Evolutionary conservation across 2,888 invertebrate genomes (phyloP), one percentile per base, ranked within the genome.

Genomic region (Petrophora chlorosata): DNA sequence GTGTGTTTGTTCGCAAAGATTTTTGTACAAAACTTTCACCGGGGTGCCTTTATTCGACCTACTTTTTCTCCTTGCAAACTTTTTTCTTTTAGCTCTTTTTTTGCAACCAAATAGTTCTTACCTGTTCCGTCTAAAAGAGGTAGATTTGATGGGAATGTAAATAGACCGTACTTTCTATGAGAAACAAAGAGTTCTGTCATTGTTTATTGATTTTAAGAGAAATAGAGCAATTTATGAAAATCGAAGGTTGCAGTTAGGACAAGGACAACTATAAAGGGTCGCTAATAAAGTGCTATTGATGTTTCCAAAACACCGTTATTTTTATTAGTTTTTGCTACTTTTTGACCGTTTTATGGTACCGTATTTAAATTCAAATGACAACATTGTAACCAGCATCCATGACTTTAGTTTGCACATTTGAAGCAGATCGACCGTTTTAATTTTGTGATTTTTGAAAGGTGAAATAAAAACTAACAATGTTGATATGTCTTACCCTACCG

Each of bases 11-110:
- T 70, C 71, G 62, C 47, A 55, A 61, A 69, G 51, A 78, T 74
- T 78, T 72, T 81, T 79, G 76, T 75, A 75, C 76, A 77, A 82
- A 79, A 85, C 87, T 88, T 88, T 88, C 88, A 78, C 85, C 79
- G 54, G 61, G 64, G 61, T 40, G 28, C 71, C 70, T 71, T 15
- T 30, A 33, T 26, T 36, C 26, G 7, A 28, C n/a, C 3, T 10
- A 12, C 61, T 56, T 60, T 56, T 22, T 33, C 13, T 38, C 22
- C 33, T 12, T 41, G 41, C 32, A n/a, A n/a, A 12, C 61, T 56
- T 60, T 56, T 22, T 33, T 10, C 33, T 16, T 38, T 12, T 41
- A 36, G 28, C 10, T 36, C 13, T 43, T 58, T 57, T 68, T 66
- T 68, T 70, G 59, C 38, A 30, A 29, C 56, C 52, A 70, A 70